Base-by-base conservation (phyloP, 2,797 vertebrate genomes). In the Toxotes lorentzi region DNA sequence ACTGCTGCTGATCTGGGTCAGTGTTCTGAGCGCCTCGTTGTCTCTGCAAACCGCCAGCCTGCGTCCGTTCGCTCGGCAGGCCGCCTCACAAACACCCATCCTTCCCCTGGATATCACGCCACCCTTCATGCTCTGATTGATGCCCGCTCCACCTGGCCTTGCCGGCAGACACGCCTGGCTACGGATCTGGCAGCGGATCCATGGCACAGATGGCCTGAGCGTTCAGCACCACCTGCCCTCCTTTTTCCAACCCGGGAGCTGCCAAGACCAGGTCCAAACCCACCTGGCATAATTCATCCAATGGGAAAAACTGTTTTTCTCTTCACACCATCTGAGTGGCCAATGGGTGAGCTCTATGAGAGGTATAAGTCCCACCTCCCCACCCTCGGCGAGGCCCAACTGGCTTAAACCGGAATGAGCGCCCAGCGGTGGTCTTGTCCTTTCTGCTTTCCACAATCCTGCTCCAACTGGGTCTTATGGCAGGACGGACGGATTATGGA, bases 111-210 rank as follows among this genome's bases (percentile, higher is more conserved):
- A 86, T 82, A 79, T 81, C 40, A 65, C 79, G 82, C 86, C 86
- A 91, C 88, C 91, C 91, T 94, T 93, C 90, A 92, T 64, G 94
- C 91, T 92, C 85, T 64, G 79, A 85, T 82, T 81, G 90, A 88
- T 73, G 88, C 84, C 83, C 72, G 81, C 83, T 89, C 90, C 89
- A 87, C 83, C 82, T 91, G 90, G 75, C 84, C 76, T 81, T 74
- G 58, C 56, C 56, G 14, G 54, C 71, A 88, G 73, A 86, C 70
- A 70, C 43, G 40, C 85, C 79, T 56, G 27, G 57, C 80, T 59
- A 80, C 60, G n/a, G 85, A 87, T 84, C 91, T 94, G 94, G 93
- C 90, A 78, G 60, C 58, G 41, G 74, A 83, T 75, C 67, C 56
- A 7, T 11, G 14, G 66, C 74, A 75, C 95, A 95, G 94, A 95